A percentile compares a stretch with the other conserved stretches of the same genome.
Evolutionary conservation across 2,113 vertebrate genomes (phyloP).

Genomic region (Hylia prasina): DNA sequence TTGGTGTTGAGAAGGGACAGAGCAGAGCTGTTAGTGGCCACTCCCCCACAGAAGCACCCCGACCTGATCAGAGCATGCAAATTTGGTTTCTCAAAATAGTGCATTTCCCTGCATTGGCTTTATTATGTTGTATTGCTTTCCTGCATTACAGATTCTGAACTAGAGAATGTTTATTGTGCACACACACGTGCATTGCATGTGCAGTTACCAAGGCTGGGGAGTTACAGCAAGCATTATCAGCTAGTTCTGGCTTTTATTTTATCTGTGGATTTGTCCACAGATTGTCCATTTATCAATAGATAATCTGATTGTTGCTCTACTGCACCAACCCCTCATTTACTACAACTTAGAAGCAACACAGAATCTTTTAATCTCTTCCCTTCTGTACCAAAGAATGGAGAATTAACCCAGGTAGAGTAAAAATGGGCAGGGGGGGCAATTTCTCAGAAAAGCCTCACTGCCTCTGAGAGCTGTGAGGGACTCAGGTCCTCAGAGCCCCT

Average conservation of each 20-base stretch:
- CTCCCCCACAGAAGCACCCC: background rate
- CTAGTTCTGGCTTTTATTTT: fast-evolving
- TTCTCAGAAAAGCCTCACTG: background rate
- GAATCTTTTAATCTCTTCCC: background rate
- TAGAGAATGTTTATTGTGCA: fast-evolving
- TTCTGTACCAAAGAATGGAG: background rate
- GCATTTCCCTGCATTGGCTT: slow-evolving; percentile 8
- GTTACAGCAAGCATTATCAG: fast-evolving
- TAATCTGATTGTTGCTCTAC: background rate
- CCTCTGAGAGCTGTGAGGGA: background rate
- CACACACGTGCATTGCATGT: fast-evolving
- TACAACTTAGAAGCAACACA: background rate
- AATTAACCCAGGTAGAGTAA: background rate
- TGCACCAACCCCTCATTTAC: background rate
- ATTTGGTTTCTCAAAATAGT: background rate
- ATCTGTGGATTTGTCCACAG: background rate
- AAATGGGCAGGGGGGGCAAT: fast-evolving
- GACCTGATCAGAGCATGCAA: slow-evolving; percentile 31
- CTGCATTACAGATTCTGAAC: background rate
- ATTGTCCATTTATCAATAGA: background rate
- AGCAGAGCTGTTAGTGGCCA: background rate
- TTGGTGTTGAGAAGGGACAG: background rate
- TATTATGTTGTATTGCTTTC: slow-evolving; percentile 22
- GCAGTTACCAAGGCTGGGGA: background rate
- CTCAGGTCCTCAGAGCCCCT: background rate